A percentile compares a stretch with the other conserved stretches of the same genome.
phyloP scores from a whole-genome alignment of 1,140 invertebrate species.

The Trissolcus basalis region DNA sequence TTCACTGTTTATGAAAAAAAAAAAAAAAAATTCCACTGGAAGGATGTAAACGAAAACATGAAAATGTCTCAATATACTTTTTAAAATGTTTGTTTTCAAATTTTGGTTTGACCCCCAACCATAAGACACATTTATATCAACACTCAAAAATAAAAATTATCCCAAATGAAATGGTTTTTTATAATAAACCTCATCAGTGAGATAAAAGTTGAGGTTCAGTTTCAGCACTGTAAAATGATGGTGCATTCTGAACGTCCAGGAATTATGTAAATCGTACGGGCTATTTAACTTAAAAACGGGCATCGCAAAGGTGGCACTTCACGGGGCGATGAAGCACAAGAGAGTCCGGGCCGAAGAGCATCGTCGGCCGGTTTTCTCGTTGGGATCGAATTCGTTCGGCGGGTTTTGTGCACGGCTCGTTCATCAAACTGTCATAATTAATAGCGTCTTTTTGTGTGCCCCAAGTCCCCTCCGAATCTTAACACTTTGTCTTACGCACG shows the following conservation, averaged over 20 bases:
- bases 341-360: slow-evolving; percentile 27
- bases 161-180: no score
- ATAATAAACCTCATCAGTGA: no score
- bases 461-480: slow-evolving; percentile 62
- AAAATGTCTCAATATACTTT: no score
- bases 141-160: no score
- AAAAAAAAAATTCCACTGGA: no score
- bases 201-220: no score
- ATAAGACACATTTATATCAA: no score
- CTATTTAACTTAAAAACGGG: slow-evolving; percentile 8
- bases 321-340: slow-evolving; percentile 25
- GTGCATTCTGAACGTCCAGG: not conserved
- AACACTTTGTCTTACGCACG: slow-evolving; percentile 67
- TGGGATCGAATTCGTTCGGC: slow-evolving; percentile 68
- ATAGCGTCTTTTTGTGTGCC: slow-evolving; percentile 68
- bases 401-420: slow-evolving; percentile 66
- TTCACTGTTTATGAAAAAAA: no score
- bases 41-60: no score
- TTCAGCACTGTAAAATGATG: no score
- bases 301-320: slow-evolving; percentile 6
- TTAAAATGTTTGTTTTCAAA: no score
- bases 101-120: no score
- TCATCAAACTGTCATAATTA: slow-evolving; percentile 73
- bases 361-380: slow-evolving; percentile 55
- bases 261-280: slow-evolving; percentile 5